A percentile compares a stretch with the other conserved stretches of the same genome.
These are phyloP conservation scores for Tanypteryx hageni DNA, from an alignment of 2,888 invertebrate genomes.

Conservation along the genomic window DNA sequence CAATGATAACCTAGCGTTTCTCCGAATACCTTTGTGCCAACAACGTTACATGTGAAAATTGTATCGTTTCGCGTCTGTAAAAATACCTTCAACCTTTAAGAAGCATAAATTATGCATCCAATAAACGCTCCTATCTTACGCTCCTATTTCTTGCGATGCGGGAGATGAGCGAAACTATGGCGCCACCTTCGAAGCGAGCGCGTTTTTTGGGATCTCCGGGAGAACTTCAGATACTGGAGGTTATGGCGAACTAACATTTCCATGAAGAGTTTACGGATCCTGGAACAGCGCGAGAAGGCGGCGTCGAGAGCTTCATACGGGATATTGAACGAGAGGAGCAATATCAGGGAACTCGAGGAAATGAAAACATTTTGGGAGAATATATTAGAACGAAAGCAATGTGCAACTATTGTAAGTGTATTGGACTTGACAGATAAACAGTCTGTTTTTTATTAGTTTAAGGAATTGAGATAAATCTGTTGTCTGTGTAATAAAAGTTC, in stretches of 20 bases:
- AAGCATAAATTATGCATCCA: too few relatives aligned
- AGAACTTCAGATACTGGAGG: not conserved
- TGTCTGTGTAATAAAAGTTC: too few relatives aligned
- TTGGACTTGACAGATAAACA: too few relatives aligned
- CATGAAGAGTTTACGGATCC: not conserved
- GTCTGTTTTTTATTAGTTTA: too few relatives aligned
- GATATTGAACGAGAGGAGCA: not conserved
- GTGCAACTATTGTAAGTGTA: not conserved
- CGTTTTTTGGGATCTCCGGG: not conserved
- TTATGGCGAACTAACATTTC: too few relatives aligned
- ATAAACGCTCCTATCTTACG: too few relatives aligned
- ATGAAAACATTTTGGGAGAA: not conserved
- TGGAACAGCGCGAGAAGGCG: not conserved
- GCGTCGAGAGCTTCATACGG: not conserved
- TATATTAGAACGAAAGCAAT: not conserved
- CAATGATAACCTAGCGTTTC: too few relatives aligned
- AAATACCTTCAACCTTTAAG: too few relatives aligned
- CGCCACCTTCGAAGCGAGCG: conserved; percentile 7
- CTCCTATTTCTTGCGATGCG: not conserved
- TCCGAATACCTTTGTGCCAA: too few relatives aligned
- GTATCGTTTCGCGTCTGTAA: too few relatives aligned
- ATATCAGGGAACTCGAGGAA: not conserved
- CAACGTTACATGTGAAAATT: too few relatives aligned
- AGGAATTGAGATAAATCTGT: too few relatives aligned
- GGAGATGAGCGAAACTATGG: not conserved